Conservation (phyloP, 2,113 vertebrate species). For the Burhinus oedicnemus region DNA sequence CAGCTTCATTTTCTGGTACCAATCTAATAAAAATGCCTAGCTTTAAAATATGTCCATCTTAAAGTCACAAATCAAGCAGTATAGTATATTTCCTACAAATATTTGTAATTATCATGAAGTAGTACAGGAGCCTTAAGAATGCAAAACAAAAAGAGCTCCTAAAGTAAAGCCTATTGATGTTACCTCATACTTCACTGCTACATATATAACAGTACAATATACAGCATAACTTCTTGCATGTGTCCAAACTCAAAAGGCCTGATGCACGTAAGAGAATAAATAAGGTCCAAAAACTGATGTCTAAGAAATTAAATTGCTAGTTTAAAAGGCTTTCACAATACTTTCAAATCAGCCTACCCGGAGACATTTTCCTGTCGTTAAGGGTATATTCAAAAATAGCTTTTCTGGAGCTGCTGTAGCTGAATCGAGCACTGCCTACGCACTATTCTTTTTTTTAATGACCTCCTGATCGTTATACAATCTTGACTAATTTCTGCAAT, state of each 20-base stretch:
- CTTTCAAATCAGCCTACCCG: background rate
- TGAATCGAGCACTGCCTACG: background rate
- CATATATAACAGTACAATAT: background rate
- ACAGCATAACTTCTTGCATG: background rate
- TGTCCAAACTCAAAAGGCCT: background rate
- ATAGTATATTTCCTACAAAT: slow-evolving; percentile 44
- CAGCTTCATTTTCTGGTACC: slow-evolving; percentile 52
- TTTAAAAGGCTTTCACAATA: background rate
- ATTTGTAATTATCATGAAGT: slow-evolving; percentile 62
- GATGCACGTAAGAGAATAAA: background rate
- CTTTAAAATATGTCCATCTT: slow-evolving; percentile 44
- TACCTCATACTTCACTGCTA: slow-evolving; percentile 12
- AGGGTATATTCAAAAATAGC: background rate
- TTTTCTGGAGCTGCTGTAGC: slow-evolving; percentile 8
- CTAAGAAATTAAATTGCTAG: background rate
- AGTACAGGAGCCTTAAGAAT: slow-evolving; percentile 63
- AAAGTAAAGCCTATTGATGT: background rate
- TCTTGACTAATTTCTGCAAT: slow-evolving; percentile 80
- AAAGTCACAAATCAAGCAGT: slow-evolving; percentile 41
- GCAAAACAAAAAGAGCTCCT: slow-evolving; percentile 15
- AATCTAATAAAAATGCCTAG: slow-evolving; percentile 44
- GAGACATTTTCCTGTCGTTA: slow-evolving; percentile 8
- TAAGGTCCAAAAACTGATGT: background rate
- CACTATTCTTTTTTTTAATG: slow-evolving; percentile 59
- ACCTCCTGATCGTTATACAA: slow-evolving; percentile 72